Conservation (phyloP, 2,888 invertebrate genomes). For the Agrilus mali region DNA sequence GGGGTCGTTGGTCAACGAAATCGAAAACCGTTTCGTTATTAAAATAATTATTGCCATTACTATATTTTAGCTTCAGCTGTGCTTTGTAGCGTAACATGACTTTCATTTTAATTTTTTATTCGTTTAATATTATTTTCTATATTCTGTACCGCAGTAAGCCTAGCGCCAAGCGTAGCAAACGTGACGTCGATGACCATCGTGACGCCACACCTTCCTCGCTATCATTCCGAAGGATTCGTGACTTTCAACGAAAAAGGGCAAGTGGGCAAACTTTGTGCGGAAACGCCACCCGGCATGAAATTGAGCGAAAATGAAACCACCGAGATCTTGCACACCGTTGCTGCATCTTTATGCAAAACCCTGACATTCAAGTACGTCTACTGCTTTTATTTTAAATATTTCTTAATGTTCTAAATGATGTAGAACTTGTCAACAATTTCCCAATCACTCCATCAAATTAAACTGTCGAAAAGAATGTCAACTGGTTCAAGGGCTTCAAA, state of each 20-base stretch:
- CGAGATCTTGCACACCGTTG: conserved; percentile 49
- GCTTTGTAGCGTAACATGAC: background rate
- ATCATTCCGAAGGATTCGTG: conserved; percentile 67
- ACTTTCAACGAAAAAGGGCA: conserved; percentile 75
- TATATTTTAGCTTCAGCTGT: too few relatives aligned
- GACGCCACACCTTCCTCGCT: conserved; percentile 56
- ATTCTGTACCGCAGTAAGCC: conserved; percentile 46
- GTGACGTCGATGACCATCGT: conserved; percentile 49
- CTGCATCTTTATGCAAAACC: conserved; percentile 64
- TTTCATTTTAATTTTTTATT: background rate
- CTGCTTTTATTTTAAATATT: too few relatives aligned
- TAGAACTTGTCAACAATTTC: too few relatives aligned
- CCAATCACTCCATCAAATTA: too few relatives aligned
- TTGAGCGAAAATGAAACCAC: conserved; percentile 33
- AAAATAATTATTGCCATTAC: too few relatives aligned
- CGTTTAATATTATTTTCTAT: background rate
- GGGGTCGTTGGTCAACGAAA: too few relatives aligned
- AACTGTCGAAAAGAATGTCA: too few relatives aligned
- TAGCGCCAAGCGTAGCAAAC: conserved; percentile 56
- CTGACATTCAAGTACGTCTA: conserved; percentile 61
- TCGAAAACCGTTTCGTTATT: too few relatives aligned
- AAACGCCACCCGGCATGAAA: conserved; percentile 52
- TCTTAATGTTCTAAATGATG: too few relatives aligned
- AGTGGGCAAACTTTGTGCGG: conserved; percentile 69
- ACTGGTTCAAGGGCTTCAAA: too few relatives aligned